Evolutionary conservation across 2,888 invertebrate genomes (phyloP).

Genomic region (Lycaena phlaeas): DNA sequence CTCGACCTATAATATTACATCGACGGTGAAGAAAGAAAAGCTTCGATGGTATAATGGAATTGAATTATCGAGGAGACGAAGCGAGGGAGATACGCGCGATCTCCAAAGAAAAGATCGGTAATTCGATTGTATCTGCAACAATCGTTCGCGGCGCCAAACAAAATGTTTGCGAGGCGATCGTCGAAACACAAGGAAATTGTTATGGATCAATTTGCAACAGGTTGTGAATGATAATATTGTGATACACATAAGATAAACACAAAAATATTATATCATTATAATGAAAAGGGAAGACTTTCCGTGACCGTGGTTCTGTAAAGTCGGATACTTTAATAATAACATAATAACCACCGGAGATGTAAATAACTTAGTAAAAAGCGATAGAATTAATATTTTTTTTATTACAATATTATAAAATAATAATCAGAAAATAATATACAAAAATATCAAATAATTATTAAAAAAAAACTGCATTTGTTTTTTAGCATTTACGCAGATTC

Average conservation of each 20-base stretch:
- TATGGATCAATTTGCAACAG: constrained; percentile 43
- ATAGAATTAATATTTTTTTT: no score
- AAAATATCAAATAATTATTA: no score
- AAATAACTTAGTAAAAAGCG: no score
- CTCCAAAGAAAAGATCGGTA: constrained; percentile 46
- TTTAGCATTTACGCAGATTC: no score
- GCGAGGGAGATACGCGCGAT: constrained; percentile 27
- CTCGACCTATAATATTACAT: constrained; percentile 6
- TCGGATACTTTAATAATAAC: no score
- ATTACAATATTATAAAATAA: no score
- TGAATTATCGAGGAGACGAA: constrained; percentile 67
- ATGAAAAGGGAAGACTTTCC: no score
- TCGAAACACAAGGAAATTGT: constrained; percentile 35
- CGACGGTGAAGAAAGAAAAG: constrained; percentile 31
- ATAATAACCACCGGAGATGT: no score
- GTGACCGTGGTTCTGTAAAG: no score
- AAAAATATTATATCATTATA: no score
- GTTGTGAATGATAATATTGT: constrained; percentile 22
- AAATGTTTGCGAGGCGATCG: constrained; percentile 37
- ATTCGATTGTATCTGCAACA: constrained; percentile 68
- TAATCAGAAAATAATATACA: no score
- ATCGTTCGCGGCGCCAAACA: constrained; percentile 41
- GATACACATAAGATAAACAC: not conserved
- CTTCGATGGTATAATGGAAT: constrained; percentile 63
- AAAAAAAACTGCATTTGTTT: no score